phyloP scores from a whole-genome alignment of 2,797 vertebrate genomes.

The Echeneis naucrates region DNA sequence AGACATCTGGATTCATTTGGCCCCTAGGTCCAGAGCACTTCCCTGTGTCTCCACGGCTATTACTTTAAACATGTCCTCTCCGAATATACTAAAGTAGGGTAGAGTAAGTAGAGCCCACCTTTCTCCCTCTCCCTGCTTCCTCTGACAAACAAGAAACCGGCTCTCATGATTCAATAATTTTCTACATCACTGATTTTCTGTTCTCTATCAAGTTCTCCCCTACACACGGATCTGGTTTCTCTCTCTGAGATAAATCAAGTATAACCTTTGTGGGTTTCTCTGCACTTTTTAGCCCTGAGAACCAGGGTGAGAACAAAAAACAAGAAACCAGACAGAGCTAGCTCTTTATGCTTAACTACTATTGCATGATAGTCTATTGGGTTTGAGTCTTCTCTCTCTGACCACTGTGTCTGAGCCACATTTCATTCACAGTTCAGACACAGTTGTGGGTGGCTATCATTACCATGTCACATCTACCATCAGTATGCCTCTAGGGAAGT shows the following conservation, averaged over 20 bases:
- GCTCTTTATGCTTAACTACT: conserved; percentile 48
- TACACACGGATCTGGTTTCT: conserved; percentile 42
- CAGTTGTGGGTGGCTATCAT: conserved; percentile 71
- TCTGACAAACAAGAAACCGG: conserved; percentile 35
- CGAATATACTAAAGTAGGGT: conserved; percentile 20
- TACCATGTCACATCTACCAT: conserved; percentile 63
- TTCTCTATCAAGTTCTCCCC: conserved; percentile 39
- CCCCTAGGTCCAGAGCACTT: conserved; percentile 65
- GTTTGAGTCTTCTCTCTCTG: conserved; percentile 57
- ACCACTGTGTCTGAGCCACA: conserved; percentile 63
- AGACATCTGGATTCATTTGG: conserved; percentile 82
- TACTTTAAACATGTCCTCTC: conserved; percentile 65
- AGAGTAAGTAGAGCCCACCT: conserved; percentile 53
- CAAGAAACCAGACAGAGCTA: conserved; percentile 45
- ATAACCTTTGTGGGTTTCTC: conserved; percentile 47
- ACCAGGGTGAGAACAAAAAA: conserved; percentile 56
- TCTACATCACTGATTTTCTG: conserved; percentile 38
- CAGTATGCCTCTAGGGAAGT: conserved; percentile 63
- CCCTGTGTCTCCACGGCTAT: conserved; percentile 61
- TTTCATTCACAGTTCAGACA: conserved; percentile 57
- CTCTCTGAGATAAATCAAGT: conserved; percentile 56
- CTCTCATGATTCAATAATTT: conserved; percentile 39
- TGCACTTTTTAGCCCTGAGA: conserved; percentile 50
- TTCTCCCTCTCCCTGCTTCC: conserved; percentile 29
- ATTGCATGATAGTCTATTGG: conserved; percentile 45